Conservation (phyloP, 2,797 vertebrate species). For the Enteromius afrohamiltoni region DNA sequence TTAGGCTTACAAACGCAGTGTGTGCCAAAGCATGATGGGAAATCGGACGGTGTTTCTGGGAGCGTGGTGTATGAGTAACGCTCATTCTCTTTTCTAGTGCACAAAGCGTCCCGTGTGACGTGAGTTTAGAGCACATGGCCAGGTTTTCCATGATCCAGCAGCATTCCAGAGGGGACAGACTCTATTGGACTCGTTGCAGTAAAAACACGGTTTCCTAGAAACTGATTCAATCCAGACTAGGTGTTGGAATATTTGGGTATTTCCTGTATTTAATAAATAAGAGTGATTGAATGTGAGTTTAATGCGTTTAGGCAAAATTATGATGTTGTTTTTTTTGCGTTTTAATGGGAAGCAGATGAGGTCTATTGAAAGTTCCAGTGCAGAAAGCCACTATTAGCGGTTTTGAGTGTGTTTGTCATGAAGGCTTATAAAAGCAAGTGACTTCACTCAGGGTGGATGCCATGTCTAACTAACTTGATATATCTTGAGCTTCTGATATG, state of each 20-base stretch:
- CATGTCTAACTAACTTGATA: background rate
- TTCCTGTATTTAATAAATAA: constrained; percentile 4
- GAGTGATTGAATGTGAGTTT: background rate
- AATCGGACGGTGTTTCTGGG: background rate
- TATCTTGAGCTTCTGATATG: background rate
- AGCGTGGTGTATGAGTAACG: background rate
- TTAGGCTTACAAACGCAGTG: constrained; percentile 13
- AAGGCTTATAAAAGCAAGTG: background rate
- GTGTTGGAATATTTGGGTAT: background rate
- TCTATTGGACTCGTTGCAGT: background rate
- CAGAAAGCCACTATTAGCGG: background rate
- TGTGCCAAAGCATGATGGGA: constrained; percentile 3
- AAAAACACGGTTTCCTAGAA: constrained; percentile 31
- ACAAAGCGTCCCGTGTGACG: constrained; percentile 21
- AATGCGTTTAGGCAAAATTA: background rate
- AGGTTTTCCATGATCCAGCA: constrained; percentile 38
- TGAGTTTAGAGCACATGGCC: constrained; percentile 1
- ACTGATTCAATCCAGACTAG: constrained; percentile 17
- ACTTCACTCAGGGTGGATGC: background rate
- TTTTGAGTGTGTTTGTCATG: constrained; percentile 14
- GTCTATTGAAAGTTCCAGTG: background rate
- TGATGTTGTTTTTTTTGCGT: background rate
- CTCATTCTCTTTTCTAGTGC: background rate
- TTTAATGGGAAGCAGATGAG: constrained; percentile 25
- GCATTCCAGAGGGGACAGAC: constrained; percentile 1